phyloP scores from a whole-genome alignment of 1,140 invertebrate genomes.

The Ridgeia piscesae region DNA sequence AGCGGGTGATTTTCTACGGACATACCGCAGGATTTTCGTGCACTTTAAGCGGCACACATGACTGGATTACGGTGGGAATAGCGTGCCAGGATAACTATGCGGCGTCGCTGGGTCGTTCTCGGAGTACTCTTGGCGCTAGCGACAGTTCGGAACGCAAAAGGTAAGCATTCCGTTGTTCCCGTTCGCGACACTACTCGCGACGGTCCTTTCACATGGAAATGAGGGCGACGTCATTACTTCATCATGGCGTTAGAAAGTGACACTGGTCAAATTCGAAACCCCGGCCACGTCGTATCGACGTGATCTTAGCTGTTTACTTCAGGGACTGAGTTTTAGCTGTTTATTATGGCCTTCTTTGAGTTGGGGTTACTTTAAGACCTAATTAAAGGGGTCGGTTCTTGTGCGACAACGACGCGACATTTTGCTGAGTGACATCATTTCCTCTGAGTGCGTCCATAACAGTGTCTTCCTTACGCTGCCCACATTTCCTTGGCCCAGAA shows the following conservation, averaged over 20 bases:
- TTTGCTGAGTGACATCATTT: not conserved
- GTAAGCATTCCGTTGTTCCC: constrained; percentile 3
- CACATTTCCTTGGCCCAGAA: not conserved
- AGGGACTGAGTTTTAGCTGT: not conserved
- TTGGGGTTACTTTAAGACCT: not conserved
- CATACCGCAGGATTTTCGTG: not conserved
- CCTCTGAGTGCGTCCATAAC: not conserved
- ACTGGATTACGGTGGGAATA: not conserved
- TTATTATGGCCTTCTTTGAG: not conserved
- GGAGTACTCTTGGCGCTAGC: not conserved
- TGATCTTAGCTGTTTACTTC: not conserved
- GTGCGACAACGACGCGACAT: not conserved
- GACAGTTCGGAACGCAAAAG: not conserved
- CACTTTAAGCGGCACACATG: not conserved
- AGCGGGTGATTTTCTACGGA: not conserved
- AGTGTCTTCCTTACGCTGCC: not conserved
- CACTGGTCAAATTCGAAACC: not conserved
- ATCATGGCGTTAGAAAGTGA: not conserved
- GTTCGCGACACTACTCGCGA: not conserved
- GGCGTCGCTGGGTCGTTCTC: constrained; percentile 2
- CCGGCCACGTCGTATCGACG: not conserved
- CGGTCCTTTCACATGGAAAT: not conserved
- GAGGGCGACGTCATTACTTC: not conserved
- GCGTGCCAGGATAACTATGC: not conserved
- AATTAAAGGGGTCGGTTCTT: not conserved